Conservation (phyloP, 2,888 invertebrate species). For the Adineta ricciae region DNA sequence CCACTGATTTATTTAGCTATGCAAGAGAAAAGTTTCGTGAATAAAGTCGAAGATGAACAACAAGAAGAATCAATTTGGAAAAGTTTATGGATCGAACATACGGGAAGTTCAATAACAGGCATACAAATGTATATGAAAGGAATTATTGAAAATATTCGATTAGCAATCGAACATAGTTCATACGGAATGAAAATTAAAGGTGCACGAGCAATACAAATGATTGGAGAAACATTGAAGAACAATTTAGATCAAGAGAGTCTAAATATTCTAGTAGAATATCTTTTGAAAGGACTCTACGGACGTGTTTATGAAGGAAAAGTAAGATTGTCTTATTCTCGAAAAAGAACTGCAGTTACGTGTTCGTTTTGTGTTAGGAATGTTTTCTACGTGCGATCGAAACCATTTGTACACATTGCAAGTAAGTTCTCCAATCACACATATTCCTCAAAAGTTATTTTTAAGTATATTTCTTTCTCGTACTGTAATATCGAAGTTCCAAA, state of each 20-base stretch:
- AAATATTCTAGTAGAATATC: background rate
- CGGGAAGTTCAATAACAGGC: constrained; percentile 1
- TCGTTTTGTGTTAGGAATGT: background rate
- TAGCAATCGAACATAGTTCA: background rate
- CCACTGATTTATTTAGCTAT: constrained; percentile 80
- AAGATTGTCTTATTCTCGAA: background rate
- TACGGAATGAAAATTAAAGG: constrained; percentile 11
- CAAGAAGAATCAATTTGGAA: constrained; percentile 18
- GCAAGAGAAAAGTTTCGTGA: constrained; percentile 58
- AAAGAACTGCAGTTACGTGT: too few species aligned
- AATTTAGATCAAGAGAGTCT: background rate
- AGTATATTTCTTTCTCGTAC: too few species aligned
- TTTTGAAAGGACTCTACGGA: constrained; percentile 2
- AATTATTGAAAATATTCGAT: constrained; percentile 3
- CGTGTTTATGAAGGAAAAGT: constrained; percentile 19
- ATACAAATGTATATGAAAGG: background rate
- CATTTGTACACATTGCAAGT: background rate
- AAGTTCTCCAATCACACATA: too few species aligned
- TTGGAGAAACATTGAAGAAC: background rate
- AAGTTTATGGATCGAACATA: constrained; percentile 7
- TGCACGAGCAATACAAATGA: constrained; percentile 6
- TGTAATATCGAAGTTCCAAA: too few species aligned
- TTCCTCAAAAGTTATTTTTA: too few species aligned
- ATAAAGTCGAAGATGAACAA: background rate
- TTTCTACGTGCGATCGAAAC: constrained; percentile 10